phyloP scores from a whole-genome alignment of 2,797 vertebrate genomes.

The Taenioides sp. region DNA sequence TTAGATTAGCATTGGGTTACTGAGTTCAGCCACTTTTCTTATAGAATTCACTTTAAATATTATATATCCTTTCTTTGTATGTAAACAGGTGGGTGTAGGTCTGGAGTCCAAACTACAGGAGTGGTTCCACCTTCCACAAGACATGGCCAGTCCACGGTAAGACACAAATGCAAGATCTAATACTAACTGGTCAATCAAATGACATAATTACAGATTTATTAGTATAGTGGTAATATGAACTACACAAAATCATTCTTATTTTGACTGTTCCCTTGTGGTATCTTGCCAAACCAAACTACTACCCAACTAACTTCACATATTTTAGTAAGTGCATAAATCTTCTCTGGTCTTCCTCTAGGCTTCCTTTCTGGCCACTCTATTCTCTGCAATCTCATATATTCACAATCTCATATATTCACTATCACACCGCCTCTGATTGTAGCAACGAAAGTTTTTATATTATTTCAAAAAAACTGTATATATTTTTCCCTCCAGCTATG shows the following conservation, averaged over 20 bases:
- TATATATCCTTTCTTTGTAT: neutral
- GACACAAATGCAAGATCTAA: slow-evolving; percentile 4
- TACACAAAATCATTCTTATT: neutral
- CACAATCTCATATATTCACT: neutral
- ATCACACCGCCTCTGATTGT: too few species aligned
- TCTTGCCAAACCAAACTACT: neutral
- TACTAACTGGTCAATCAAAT: too few species aligned
- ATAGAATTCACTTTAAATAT: too few species aligned
- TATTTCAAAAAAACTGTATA: neutral
- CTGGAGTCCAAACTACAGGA: slow-evolving; percentile 94
- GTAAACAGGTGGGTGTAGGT: slow-evolving; percentile 87
- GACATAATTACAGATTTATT: neutral
- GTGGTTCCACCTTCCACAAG: slow-evolving; percentile 94
- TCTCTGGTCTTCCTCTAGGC: neutral
- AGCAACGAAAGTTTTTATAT: too few species aligned
- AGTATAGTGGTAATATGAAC: too few species aligned
- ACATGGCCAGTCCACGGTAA: slow-evolving; percentile 95
- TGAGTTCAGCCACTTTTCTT: neutral
- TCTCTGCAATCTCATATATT: neutral
- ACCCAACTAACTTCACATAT: neutral
- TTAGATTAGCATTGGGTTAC: neutral
- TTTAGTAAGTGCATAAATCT: neutral
- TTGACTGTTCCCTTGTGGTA: neutral
- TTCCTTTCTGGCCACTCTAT: too few species aligned
- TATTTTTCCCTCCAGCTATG: slow-evolving; percentile 76